phyloP scores from a whole-genome alignment of 1,140 invertebrate species.

The Aphelinus atriplicis region DNA sequence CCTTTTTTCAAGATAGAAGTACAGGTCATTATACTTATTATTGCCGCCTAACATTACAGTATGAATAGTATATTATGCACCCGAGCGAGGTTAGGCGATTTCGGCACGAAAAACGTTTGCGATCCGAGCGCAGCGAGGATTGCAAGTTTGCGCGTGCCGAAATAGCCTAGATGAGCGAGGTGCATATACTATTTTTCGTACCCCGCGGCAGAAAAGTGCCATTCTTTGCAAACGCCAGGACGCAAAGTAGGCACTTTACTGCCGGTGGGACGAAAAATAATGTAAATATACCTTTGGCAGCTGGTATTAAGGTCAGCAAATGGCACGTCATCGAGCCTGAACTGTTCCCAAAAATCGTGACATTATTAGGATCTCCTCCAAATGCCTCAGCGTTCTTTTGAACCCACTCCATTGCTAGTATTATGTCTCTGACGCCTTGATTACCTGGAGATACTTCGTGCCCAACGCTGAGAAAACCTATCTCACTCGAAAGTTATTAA shows the following conservation, averaged over 20 bases:
- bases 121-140: too few relatives aligned
- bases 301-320: constrained; percentile 7
- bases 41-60: too few relatives aligned
- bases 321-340: constrained; percentile 2
- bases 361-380: constrained; percentile 37
- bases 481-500: background rate
- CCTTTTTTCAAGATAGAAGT: background rate
- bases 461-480: constrained; percentile 34
- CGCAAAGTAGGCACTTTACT: too few relatives aligned
- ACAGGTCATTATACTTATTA: too few relatives aligned
- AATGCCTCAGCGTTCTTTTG: constrained; percentile 31
- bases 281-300: background rate
- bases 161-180: too few relatives aligned
- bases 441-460: constrained; percentile 33
- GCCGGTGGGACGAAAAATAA: background rate
- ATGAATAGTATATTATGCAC: too few relatives aligned
- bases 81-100: too few relatives aligned
- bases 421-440: constrained; percentile 37
- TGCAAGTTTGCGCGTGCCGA: too few relatives aligned
- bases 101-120: too few relatives aligned
- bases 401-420: constrained; percentile 32
- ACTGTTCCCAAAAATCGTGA: constrained; percentile 36
- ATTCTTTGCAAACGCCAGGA: too few relatives aligned
- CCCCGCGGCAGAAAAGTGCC: too few relatives aligned
- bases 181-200: too few relatives aligned